These are phyloP conservation scores for Aphrocallistes beatrix DNA, from an alignment of 37 sponge, comb jelly and placozoan genomes.

Conservation along the genomic window DNA sequence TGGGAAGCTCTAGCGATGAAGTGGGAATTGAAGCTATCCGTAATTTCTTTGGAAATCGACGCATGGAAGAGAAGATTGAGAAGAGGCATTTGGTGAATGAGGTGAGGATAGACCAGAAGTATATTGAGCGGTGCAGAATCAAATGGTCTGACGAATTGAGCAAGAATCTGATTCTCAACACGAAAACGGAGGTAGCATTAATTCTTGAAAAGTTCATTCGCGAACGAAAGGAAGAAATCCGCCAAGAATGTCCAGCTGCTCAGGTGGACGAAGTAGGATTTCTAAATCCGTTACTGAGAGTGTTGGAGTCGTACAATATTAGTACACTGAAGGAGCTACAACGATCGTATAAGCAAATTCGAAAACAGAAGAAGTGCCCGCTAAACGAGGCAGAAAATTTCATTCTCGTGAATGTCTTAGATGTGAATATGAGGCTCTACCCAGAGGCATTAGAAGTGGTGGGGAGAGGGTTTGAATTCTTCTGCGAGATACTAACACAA, in stretches of 20 bases:
- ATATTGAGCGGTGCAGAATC: background rate
- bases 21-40: background rate
- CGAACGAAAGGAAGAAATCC: background rate
- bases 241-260: background rate
- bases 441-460: background rate
- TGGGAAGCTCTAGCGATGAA: background rate
- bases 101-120: background rate
- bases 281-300: background rate
- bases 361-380: constrained; percentile 7
- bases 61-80: background rate
- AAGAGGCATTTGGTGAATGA: background rate
- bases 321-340: background rate
- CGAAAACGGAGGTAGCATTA: constrained; percentile 1
- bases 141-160: background rate
- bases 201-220: background rate
- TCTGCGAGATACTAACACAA: background rate
- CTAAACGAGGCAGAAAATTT: background rate
- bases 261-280: background rate
- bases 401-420: background rate
- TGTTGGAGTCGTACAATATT: background rate
- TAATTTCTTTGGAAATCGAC: background rate
- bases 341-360: background rate
- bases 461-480: background rate
- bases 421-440: background rate
- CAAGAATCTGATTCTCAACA: background rate